Evolutionary conservation across 2,113 vertebrate species (phyloP).

Genomic region (Prunella fulvescens): DNA sequence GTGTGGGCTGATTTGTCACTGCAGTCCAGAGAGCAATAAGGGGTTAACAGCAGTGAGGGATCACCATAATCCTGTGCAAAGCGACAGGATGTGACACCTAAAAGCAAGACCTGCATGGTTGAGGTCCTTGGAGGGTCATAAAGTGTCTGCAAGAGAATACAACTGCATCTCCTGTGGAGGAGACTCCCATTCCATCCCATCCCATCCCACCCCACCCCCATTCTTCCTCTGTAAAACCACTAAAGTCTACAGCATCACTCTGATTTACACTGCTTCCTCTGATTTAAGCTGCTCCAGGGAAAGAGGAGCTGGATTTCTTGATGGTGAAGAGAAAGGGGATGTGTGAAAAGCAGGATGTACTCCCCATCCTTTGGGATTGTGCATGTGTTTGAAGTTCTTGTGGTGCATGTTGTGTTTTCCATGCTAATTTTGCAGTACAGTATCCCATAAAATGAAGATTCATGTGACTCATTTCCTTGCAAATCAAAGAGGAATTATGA

Average conservation of each 20-base stretch:
- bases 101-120: neutral
- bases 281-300: rapidly evolving
- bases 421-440: neutral
- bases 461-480: neutral
- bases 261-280: neutral
- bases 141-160: neutral
- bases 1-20: neutral
- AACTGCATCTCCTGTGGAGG: neutral
- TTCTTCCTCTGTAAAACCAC: neutral
- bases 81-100: neutral
- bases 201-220: neutral
- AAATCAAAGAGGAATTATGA: neutral
- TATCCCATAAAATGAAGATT: neutral
- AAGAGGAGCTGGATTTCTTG: neutral
- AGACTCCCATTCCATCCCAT: neutral
- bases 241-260: neutral
- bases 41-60: neutral
- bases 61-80: neutral
- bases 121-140: neutral
- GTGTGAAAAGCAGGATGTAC: neutral
- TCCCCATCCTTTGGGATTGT: neutral
- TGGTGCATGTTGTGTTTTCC: neutral
- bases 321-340: neutral
- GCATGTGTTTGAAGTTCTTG: rapidly evolving
- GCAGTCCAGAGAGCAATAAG: neutral